A percentile compares a stretch with the other conserved stretches of the same genome.
Evolutionary conservation across 2,888 invertebrate genomes (phyloP).

Genomic region (Oscheius sp.): DNA sequence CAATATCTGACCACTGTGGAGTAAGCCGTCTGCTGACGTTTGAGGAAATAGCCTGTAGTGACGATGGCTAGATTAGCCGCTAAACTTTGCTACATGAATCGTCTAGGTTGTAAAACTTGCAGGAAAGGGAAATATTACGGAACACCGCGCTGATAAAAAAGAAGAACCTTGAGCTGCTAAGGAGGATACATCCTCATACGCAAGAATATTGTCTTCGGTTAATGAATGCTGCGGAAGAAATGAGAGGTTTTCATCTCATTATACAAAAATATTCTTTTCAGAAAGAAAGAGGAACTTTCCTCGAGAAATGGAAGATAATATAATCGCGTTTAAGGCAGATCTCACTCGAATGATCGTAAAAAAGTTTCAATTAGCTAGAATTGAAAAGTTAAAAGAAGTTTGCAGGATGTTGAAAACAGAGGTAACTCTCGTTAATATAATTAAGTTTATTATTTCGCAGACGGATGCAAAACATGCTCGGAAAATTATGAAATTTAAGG

Average conservation of each 20-base stretch:
- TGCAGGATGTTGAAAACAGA: slow-evolving; percentile 4
- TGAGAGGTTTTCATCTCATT: slow-evolving; percentile 16
- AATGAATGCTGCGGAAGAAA: slow-evolving; percentile 31
- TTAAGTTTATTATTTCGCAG: neutral
- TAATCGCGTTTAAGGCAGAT: slow-evolving; percentile 6
- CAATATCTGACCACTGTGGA: slow-evolving; percentile 18
- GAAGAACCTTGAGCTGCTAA: neutral
- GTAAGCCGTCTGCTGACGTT: neutral
- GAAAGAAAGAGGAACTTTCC: slow-evolving; percentile 30
- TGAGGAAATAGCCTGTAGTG: neutral
- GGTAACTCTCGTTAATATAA: neutral
- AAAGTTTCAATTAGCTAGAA: slow-evolving; percentile 34
- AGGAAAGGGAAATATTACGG: slow-evolving; percentile 1
- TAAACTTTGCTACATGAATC: neutral
- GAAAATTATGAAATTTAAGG: neutral
- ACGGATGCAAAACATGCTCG: neutral
- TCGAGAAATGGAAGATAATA: slow-evolving; percentile 26
- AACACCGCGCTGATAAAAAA: slow-evolving; percentile 1
- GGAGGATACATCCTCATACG: slow-evolving; percentile 10
- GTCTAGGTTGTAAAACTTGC: too few relatives aligned
- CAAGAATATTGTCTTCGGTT: slow-evolving; percentile 39
- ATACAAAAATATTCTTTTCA: slow-evolving; percentile 1
- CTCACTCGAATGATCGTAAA: neutral
- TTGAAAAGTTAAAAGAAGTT: slow-evolving; percentile 30
- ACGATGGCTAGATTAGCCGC: neutral